Evolutionary conservation across 2,888 invertebrate species (phyloP).

Genomic region (Ornithoptera priamus): DNA sequence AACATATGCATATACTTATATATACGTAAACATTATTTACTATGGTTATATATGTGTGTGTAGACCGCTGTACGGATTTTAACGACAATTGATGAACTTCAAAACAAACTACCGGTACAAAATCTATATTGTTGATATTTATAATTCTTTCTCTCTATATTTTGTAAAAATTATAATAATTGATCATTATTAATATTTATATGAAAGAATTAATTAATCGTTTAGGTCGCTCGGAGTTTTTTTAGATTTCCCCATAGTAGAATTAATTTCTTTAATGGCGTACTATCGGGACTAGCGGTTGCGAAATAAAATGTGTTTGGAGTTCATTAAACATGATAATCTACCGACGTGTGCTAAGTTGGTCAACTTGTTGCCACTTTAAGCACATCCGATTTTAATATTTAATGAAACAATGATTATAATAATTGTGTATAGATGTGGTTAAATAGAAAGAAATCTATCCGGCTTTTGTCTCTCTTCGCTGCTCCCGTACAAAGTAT

Average conservation of each 20-base stretch:
- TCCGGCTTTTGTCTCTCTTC: conserved; percentile 24
- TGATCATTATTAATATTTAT: background rate
- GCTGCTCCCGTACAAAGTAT: conserved; percentile 30
- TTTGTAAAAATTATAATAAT: background rate
- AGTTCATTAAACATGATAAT: background rate
- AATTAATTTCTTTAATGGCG: conserved; percentile 6
- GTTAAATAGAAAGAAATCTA: conserved; percentile 24
- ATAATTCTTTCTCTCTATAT: background rate
- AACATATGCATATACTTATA: background rate
- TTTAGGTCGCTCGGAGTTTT: conserved; percentile 2
- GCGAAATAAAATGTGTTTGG: conserved; percentile 1
- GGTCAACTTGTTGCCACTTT: background rate
- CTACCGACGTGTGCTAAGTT: background rate
- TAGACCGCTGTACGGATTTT: conserved; percentile 27
- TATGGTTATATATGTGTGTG: conserved; percentile 1
- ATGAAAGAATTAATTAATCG: background rate
- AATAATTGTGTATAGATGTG: conserved; percentile 21
- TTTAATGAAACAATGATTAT: conserved; percentile 3
- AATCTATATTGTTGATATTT: background rate
- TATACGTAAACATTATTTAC: too few relatives aligned
- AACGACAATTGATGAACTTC: conserved; percentile 11
- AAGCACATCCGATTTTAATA: background rate
- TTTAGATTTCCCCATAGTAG: conserved; percentile 1
- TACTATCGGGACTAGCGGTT: conserved; percentile 17
- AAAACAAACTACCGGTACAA: background rate